phyloP scores from a whole-genome alignment of 2,888 invertebrate species.

The Lycia hirtaria region DNA sequence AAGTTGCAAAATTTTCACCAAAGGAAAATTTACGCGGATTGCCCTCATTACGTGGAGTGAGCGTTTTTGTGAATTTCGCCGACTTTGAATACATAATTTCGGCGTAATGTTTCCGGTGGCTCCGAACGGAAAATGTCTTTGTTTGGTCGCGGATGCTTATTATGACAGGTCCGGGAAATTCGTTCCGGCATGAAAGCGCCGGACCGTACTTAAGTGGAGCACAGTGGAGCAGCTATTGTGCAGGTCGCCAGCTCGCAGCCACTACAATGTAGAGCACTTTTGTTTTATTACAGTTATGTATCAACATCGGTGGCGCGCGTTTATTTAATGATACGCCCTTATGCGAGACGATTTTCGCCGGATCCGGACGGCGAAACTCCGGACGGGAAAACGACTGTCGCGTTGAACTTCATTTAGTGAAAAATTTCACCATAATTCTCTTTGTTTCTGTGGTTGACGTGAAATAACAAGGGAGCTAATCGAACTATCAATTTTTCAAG shows the following conservation, averaged over 20 bases:
- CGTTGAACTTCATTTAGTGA: constrained; percentile 7
- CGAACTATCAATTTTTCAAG: constrained; percentile 39
- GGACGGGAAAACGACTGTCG: constrained; percentile 16
- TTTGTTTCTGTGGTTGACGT: constrained; percentile 24
- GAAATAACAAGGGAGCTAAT: constrained; percentile 25
- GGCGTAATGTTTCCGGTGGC: constrained; percentile 69
- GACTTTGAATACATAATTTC: constrained; percentile 68
- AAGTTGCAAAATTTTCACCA: constrained; percentile 26
- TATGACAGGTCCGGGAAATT: constrained; percentile 74
- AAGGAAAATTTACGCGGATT: constrained; percentile 34
- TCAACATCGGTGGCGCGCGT: constrained; percentile 72
- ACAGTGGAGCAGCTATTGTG: constrained; percentile 63
- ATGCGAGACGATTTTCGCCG: constrained; percentile 51
- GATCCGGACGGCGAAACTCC: constrained; percentile 33
- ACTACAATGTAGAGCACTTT: constrained; percentile 72
- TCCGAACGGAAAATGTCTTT: constrained; percentile 73
- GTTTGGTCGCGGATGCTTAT: constrained; percentile 77
- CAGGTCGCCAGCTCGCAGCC: constrained; percentile 54
- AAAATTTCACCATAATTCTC: constrained; percentile 5
- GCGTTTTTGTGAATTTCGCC: constrained; percentile 54
- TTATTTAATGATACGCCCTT: constrained; percentile 66
- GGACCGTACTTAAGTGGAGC: constrained; percentile 74
- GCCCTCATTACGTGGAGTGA: constrained; percentile 38
- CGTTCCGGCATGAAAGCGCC: constrained; percentile 68
- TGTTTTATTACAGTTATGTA: constrained; percentile 74